Conservation (phyloP, 2,888 invertebrate genomes). For the Melipona beecheii region DNA sequence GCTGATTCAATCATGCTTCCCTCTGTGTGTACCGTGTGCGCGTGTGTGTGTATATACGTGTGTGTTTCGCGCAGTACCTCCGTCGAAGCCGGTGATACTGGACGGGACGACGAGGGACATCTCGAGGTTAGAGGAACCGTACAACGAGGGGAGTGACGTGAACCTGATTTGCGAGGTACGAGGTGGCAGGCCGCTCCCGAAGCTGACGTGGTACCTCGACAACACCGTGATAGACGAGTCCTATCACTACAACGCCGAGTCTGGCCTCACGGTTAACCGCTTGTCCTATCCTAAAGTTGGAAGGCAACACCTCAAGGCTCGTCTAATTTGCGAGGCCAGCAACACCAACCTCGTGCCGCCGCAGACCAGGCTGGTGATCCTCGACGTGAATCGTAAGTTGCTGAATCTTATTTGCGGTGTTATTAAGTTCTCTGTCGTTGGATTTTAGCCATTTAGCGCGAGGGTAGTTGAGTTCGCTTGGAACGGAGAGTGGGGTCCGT, state of each 20-base stretch:
- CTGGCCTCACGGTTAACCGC: constrained; percentile 91
- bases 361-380: constrained; percentile 90
- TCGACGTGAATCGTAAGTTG: constrained; percentile 94
- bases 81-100: constrained; percentile 92
- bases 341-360: constrained; percentile 94
- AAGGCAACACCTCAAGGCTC: constrained; percentile 92
- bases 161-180: constrained; percentile 92
- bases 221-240: constrained; percentile 94
- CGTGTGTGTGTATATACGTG: background rate
- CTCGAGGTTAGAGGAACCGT: constrained; percentile 91
- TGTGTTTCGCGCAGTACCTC: constrained; percentile 88
- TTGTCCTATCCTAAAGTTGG: constrained; percentile 92
- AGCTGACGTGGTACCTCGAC: constrained; percentile 94
- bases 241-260: constrained; percentile 88
- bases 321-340: constrained; percentile 94
- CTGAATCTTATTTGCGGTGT: background rate
- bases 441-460: background rate
- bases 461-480: too few species aligned
- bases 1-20: constrained; percentile 56
- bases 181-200: constrained; percentile 93
- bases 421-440: background rate
- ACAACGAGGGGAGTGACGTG: constrained; percentile 94
- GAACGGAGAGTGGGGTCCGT: too few species aligned
- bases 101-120: constrained; percentile 90
- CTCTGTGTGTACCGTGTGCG: background rate